Base-by-base conservation (phyloP, 2,113 vertebrate species). In the Lagenorhynchus albirostris region DNA sequence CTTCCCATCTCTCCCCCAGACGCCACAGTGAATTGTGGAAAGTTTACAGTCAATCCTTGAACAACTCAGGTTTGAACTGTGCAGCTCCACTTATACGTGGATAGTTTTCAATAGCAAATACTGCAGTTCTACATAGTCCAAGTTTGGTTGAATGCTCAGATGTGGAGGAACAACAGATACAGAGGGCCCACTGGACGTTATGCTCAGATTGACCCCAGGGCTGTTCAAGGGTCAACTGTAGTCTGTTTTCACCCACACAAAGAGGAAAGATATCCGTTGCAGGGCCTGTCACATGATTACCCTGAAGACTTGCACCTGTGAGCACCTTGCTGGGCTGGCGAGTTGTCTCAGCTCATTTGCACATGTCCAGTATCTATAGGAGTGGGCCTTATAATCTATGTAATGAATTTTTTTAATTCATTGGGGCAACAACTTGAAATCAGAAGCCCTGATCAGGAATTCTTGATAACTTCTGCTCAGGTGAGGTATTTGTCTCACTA, bases 1-100 rank as follows among this genome's bases (percentile, higher is more conserved):
- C 58, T 13, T 0, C 44, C 36, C 21, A 31, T 31, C 41, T 92
- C 79, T 95, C 50, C 58, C 50, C 85, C 62, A 62, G 71, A 95
- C 89, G 84, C 89, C 36, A 38, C 71, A 94, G 29, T 96, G 95
- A 95, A 96, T 92, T 98, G 81, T 83, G 95, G 93, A 97, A 85
- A 76, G 79, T 44, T 93, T 80, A 15, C n/a, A 38, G 77, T 38
- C 33, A 10, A 23, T 23, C 50, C 50, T 80, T 58, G n/a, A 58
- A 58, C 4, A 58, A 10, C 53, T 58, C 53, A 5, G 12, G 33
- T 4, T 47, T 26, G 53, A 53, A 58, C 33, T 25, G n/a, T 26
- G 77, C 53, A 58, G 8, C 53, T 58, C 33, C 12, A 9, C n/a
- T 38, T 58, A 36, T 15, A 58, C 13, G 4, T 9, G 53, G 7